These are phyloP conservation scores for Drosophila simulans DNA, from an alignment of 1,140 invertebrate species.

Conservation along the genomic window DNA sequence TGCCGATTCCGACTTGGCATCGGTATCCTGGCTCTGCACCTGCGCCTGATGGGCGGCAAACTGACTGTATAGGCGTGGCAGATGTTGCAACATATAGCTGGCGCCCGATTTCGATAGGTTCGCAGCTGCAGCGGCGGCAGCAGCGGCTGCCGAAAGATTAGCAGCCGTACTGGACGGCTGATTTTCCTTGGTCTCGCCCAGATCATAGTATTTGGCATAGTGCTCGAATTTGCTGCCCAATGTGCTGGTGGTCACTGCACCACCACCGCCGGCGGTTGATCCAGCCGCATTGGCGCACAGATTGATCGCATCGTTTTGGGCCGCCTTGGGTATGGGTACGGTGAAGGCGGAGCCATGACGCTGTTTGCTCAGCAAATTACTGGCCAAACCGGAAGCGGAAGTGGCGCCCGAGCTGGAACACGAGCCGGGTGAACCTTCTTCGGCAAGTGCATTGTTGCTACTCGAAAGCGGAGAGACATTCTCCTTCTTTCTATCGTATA, in stretches of 20 bases:
- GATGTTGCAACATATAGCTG: slow-evolving; percentile 86
- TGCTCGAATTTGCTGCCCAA: slow-evolving; percentile 79
- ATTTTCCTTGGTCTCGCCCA: slow-evolving; percentile 81
- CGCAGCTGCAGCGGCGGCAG: slow-evolving; percentile 60
- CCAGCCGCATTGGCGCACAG: slow-evolving; percentile 36
- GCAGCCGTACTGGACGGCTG: slow-evolving; percentile 63
- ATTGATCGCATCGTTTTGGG: slow-evolving; percentile 64
- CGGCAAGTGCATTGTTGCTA: slow-evolving; percentile 44
- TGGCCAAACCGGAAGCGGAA: slow-evolving; percentile 2
- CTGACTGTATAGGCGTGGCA: slow-evolving; percentile 85
- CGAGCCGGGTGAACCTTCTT: slow-evolving; percentile 52
- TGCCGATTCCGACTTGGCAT: slow-evolving; percentile 78
- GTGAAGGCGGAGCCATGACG: slow-evolving; percentile 88
- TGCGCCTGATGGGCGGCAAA: slow-evolving; percentile 74
- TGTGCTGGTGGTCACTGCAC: not conserved
- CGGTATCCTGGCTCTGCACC: slow-evolving; percentile 46
- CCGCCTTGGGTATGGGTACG: slow-evolving; percentile 86
- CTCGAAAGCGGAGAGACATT: slow-evolving; percentile 80
- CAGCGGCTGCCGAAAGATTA: slow-evolving; percentile 52
- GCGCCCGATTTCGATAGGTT: slow-evolving; percentile 84
- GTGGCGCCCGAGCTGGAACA: slow-evolving; percentile 4
- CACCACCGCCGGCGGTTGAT: not conserved
- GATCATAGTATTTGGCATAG: slow-evolving; percentile 82
- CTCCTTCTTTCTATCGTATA: slow-evolving; percentile 90
- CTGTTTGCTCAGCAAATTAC: slow-evolving; percentile 76